Evolutionary conservation across 2,888 invertebrate species (phyloP).

Genomic region (Empis stercorea): DNA sequence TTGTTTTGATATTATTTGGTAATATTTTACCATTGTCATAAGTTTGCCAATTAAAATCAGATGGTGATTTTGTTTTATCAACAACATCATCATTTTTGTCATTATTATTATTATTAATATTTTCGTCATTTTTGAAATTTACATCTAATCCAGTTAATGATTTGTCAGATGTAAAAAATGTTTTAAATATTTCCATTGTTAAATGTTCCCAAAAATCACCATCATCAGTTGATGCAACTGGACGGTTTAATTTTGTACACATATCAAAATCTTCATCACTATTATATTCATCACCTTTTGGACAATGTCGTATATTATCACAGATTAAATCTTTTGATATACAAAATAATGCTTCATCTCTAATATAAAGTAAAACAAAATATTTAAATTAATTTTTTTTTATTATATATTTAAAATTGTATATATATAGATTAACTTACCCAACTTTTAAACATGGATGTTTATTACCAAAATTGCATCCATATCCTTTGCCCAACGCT

Average conservation of each 20-base stretch:
- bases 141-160: background rate
- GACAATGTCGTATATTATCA: constrained; percentile 54
- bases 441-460: constrained; percentile 34
- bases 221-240: constrained; percentile 24
- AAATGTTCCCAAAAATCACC: constrained; percentile 31
- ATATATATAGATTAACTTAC: constrained; percentile 17
- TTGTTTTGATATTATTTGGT: constrained; percentile 5
- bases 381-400: background rate
- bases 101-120: background rate
- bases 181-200: constrained; percentile 32
- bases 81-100: background rate
- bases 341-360: constrained; percentile 40
- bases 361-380: constrained; percentile 10
- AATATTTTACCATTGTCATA: background rate
- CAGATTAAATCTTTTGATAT: constrained; percentile 52
- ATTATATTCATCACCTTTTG: constrained; percentile 48
- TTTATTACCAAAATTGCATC: constrained; percentile 26
- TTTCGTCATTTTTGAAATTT: background rate
- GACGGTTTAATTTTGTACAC: constrained; percentile 27
- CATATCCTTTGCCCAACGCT: constrained; percentile 31
- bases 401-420: background rate
- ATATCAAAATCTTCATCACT: constrained; percentile 34
- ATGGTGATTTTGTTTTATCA: background rate
- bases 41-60: background rate
- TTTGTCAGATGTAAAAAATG: constrained; percentile 28